Conservation (phyloP, 2,888 invertebrate genomes). For the Chrysotoxum bicinctum region DNA sequence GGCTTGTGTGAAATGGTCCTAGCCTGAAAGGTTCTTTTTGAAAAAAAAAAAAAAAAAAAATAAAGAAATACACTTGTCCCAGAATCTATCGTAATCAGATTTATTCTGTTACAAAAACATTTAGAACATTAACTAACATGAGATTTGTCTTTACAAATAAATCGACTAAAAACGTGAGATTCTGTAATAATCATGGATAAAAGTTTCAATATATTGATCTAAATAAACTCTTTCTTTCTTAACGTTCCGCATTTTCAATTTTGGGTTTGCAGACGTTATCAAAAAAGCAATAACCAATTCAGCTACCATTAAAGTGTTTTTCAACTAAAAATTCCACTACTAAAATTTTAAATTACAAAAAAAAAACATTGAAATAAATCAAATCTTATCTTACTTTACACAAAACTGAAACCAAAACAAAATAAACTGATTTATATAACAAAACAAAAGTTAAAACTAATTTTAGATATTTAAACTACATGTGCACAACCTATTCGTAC, state of each 20-base stretch:
- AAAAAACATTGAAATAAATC: neutral
- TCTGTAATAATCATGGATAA: neutral
- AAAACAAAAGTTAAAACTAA: constrained; percentile 6
- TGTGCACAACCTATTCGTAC: constrained; percentile 66
- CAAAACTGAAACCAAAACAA: constrained; percentile 21
- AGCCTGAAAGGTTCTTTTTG: neutral
- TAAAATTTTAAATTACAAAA: constrained; percentile 1
- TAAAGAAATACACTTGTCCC: neutral
- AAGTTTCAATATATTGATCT: neutral
- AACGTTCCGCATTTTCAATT: neutral
- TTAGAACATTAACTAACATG: neutral
- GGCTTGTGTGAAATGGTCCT: neutral
- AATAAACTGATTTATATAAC: neutral
- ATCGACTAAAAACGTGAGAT: neutral
- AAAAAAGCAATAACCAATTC: constrained; percentile 9
- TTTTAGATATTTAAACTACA: constrained; percentile 16
- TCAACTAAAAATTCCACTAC: neutral
- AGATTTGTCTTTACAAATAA: neutral
- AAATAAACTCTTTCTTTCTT: neutral
- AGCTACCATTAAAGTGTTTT: constrained; percentile 26
- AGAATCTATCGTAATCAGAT: neutral
- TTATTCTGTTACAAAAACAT: neutral
- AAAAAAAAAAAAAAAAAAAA: too few relatives aligned
- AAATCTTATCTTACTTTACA: constrained; percentile 32
- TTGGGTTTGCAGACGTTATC: neutral